Conservation (phyloP, 1,140 invertebrate species). For the Prorops nasuta region DNA sequence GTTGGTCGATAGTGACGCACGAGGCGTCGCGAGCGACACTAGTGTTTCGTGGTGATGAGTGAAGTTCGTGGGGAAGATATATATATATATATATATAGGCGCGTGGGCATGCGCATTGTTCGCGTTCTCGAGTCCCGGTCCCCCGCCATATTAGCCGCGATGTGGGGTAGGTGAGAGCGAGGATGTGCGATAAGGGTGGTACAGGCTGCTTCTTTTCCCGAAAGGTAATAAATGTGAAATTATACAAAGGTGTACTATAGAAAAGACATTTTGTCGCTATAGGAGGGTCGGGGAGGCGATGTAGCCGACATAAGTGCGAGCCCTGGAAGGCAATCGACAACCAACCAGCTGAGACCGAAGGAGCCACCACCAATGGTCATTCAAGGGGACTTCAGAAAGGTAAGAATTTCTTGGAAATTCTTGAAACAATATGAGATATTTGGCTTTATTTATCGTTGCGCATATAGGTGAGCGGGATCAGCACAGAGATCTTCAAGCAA, state of each 20-base stretch:
- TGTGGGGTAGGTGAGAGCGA: no score
- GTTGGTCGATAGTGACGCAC: no score
- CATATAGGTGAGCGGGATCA: conserved; percentile 89
- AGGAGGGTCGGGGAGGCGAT: conserved; percentile 85
- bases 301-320: conserved; percentile 86
- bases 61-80: no score
- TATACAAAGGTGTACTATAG: no score
- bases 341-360: conserved; percentile 67
- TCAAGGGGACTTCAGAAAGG: conserved; percentile 91
- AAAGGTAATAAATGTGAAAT: no score
- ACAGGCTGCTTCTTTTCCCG: no score
- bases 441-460: conserved; percentile 41
- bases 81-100: no score
- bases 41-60: background rate
- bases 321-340: conserved; percentile 77
- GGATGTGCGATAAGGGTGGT: no score
- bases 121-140: no score
- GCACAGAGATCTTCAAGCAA: conserved; percentile 93
- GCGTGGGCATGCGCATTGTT: no score
- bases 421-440: no score
- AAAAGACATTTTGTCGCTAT: conserved; percentile 46
- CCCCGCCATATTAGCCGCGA: no score
- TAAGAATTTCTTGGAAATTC: conserved; percentile 45
- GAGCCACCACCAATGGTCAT: conserved; percentile 84
- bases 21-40: background rate